Conservation (phyloP, 2,797 vertebrate genomes). For the Sebastes reedi region DNA sequence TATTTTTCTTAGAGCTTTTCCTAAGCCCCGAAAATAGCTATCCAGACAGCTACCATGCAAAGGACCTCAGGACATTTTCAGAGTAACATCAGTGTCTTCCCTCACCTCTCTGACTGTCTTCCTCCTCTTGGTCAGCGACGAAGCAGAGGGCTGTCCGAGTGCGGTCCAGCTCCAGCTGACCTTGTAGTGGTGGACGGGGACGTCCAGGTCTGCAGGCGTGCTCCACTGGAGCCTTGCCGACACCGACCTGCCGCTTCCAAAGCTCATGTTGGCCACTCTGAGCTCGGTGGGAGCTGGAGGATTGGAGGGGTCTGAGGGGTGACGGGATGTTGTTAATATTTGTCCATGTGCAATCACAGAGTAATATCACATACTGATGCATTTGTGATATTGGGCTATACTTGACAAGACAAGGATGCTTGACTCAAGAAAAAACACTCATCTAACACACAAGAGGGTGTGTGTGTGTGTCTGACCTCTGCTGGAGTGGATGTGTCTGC, state of each 20-base stretch:
- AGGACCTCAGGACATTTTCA: neutral
- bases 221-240: constrained; percentile 85
- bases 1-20: neutral
- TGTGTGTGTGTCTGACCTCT: constrained; percentile 82
- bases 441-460: too few species aligned
- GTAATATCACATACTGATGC: neutral
- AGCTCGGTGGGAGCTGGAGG: constrained; percentile 87
- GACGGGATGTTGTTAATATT: neutral
- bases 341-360: neutral
- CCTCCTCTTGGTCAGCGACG: constrained; percentile 87
- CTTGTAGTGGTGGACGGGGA: constrained; percentile 92
- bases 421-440: neutral
- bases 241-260: constrained; percentile 78
- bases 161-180: constrained; percentile 91
- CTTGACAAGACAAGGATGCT: too few species aligned
- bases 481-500: constrained; percentile 90
- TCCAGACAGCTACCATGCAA: too few species aligned
- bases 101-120: constrained; percentile 88
- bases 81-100: too few species aligned
- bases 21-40: too few species aligned
- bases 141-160: constrained; percentile 74
- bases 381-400: too few species aligned
- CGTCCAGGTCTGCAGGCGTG: constrained; percentile 83
- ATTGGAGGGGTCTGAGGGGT: constrained; percentile 84
- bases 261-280: constrained; percentile 83